These are phyloP conservation scores for Diabrotica undecimpunctata DNA, from an alignment of 1,140 invertebrate genomes.

Conservation along the genomic window DNA sequence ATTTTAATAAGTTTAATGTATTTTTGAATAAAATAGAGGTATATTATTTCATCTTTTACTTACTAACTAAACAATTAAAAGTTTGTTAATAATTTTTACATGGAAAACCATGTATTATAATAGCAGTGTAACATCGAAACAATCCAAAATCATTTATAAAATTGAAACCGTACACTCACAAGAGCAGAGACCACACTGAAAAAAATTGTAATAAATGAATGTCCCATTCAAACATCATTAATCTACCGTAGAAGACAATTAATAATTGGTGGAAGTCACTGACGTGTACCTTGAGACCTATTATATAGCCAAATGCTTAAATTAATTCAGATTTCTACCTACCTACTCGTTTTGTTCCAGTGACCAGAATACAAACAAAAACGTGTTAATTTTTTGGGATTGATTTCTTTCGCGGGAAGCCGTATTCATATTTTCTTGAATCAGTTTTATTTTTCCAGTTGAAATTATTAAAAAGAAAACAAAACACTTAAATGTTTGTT, in stretches of 20 bases:
- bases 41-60: no score
- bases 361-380: not conserved
- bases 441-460: no score
- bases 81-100: no score
- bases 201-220: not conserved
- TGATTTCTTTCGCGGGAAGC: no score
- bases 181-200: not conserved
- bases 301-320: not conserved
- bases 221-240: not conserved
- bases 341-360: constrained; percentile 1
- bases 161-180: not conserved
- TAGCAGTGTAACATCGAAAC: no score
- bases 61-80: no score
- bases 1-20: no score
- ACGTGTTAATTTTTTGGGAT: not conserved
- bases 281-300: not conserved
- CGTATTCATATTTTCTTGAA: no score
- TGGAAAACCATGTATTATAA: no score
- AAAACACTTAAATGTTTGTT: no score
- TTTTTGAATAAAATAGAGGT: no score
- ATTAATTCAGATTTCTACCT: not conserved
- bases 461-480: no score
- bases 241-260: not conserved
- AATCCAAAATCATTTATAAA: constrained; percentile 2
- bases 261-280: not conserved